Base-by-base conservation (phyloP, 92 coral and sea anemone species). In the Epizoanthus scotinus region DNA sequence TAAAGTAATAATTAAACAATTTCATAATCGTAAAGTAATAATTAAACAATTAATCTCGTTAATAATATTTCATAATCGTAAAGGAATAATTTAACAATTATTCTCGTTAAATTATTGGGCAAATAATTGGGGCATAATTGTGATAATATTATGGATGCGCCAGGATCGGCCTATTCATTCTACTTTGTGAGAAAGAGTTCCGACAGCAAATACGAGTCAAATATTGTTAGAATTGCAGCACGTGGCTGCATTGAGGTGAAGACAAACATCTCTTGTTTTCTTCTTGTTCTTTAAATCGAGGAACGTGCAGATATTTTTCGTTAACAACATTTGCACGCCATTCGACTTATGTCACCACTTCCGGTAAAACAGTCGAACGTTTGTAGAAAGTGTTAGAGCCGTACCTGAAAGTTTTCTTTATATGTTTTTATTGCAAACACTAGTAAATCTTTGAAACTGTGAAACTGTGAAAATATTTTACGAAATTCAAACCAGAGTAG, bases 281-380 rank as follows among this genome's bases (percentile, higher is more conserved):
- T 5, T 27, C 12, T 9, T 29, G 10, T 10, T 0, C n/a, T 10
- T 25, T 22, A 38, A 21, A n/a, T 75, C 38, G 2, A 12, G 28
- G 79, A 57, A 60, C 81, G 68, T 75, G 81, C 63, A n/a, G 81
- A 40, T 36, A 38, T 60, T 75, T 9, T 34, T 42, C 0, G 13
- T 9, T 9, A 47, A 47, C 9, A 47, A 59, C 20, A 36, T 20
- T n/a, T 20, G 79, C 79, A 50, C 20, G 40, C 69, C 68, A 18
- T 75, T 59, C 57, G 21, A 22, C 47, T 8, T 0, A 75, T 75
- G 81, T 75, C 81, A 38, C 36, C 66, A 55, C 21, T 75, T 75
- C 81, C 81, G 81, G 81, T 60, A 10, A 59, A 34, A 40, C 53
- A n/a, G 52, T 47, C 52, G 52, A 47, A 47, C 52, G 52, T 47